These are phyloP conservation scores for Metalampra italica DNA, from an alignment of 2,888 invertebrate genomes.

Conservation along the genomic window DNA sequence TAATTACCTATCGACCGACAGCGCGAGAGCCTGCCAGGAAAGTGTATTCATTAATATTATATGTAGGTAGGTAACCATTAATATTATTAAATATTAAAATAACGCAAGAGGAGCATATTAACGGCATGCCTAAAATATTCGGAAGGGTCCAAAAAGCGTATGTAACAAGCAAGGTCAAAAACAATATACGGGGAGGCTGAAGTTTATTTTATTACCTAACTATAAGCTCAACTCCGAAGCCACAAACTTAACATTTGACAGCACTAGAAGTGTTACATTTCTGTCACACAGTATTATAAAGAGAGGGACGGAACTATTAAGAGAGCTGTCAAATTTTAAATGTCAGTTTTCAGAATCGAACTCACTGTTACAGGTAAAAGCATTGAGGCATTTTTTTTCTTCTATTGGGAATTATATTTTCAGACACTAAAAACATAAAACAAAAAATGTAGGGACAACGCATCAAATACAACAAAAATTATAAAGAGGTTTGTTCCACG, in stretches of 20 bases:
- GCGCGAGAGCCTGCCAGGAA: constrained; percentile 51
- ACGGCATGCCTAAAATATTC: constrained; percentile 43
- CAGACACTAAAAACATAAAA: neutral
- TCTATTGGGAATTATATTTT: too few species aligned
- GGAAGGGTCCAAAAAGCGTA: constrained; percentile 28
- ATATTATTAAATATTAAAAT: constrained; percentile 2
- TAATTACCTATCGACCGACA: constrained; percentile 58
- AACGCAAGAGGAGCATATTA: constrained; percentile 18
- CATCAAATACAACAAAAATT: neutral
- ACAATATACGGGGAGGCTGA: neutral
- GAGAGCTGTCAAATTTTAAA: too few species aligned
- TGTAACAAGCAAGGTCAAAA: constrained; percentile 29
- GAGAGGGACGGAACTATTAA: too few species aligned
- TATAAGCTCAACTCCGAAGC: too few species aligned
- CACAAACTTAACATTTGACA: too few species aligned
- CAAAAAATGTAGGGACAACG: neutral
- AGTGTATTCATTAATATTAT: constrained; percentile 7
- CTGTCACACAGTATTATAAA: too few species aligned
- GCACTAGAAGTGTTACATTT: too few species aligned
- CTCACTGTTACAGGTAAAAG: neutral
- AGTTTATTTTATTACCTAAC: too few species aligned
- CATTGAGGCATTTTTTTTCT: neutral
- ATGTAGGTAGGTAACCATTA: constrained; percentile 1
- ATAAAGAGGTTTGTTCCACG: too few species aligned
- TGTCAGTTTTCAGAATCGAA: too few species aligned